phyloP scores from a whole-genome alignment of 2,888 invertebrate species.

The Heliconius charithonia region DNA sequence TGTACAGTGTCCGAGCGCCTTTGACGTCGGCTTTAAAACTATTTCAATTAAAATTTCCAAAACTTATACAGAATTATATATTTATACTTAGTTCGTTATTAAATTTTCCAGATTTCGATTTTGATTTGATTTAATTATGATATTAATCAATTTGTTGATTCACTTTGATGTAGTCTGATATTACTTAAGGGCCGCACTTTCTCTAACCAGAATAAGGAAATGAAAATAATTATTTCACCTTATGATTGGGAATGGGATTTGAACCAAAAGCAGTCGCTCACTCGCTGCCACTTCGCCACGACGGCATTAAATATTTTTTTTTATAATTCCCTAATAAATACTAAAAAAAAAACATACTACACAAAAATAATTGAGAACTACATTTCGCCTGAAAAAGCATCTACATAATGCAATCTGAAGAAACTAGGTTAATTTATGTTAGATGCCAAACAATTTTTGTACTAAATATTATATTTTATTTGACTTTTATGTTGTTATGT shows the following conservation, averaged over 20 bases:
- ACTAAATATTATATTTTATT: slow-evolving; percentile 8
- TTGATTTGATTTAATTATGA: background rate
- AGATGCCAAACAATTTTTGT: slow-evolving; percentile 28
- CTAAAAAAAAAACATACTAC: too few species aligned
- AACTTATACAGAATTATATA: slow-evolving; percentile 48
- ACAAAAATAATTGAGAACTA: background rate
- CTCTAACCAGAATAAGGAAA: too few species aligned
- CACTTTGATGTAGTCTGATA: background rate
- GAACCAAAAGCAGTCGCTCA: too few species aligned
- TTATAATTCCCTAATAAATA: too few species aligned
- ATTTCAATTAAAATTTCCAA: slow-evolving; percentile 51
- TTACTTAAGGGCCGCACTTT: background rate
- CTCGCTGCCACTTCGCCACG: too few species aligned
- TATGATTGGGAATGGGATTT: too few species aligned
- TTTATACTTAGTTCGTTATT: slow-evolving; percentile 24
- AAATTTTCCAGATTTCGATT: slow-evolving; percentile 19
- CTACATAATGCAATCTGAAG: slow-evolving; percentile 3
- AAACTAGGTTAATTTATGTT: slow-evolving; percentile 35
- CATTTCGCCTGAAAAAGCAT: background rate
- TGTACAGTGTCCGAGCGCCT: slow-evolving; percentile 41
- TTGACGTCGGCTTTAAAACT: slow-evolving; percentile 48
- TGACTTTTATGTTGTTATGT: slow-evolving; percentile 9
- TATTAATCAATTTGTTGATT: background rate
- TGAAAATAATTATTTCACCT: too few species aligned
- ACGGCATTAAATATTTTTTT: too few species aligned